Percentiles rank a stretch among this genome's conserved stretches.
Evolutionary conservation across 2,113 vertebrate genomes (phyloP).

Genomic region (Oreochromis niloticus): DNA sequence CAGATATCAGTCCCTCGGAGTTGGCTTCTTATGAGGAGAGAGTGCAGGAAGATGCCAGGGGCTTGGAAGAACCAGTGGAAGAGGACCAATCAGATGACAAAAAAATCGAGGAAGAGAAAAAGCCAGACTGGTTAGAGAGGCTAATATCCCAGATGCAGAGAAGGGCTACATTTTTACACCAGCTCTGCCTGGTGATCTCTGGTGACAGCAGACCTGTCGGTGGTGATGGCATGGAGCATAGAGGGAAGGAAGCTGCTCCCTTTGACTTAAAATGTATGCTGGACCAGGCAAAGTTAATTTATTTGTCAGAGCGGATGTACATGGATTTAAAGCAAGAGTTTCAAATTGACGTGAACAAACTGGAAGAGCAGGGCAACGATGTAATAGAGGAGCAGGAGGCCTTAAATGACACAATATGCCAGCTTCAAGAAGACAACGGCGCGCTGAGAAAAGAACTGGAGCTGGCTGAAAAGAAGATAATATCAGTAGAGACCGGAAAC

Average conservation of each 20-base stretch:
- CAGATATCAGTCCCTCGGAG: conserved; percentile 56
- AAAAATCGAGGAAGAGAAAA: conserved; percentile 53
- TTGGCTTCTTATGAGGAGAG: conserved; percentile 48
- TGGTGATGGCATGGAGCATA: conserved; percentile 10
- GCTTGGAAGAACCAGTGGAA: neutral
- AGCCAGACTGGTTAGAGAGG: conserved; percentile 66
- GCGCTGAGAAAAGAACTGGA: conserved; percentile 73
- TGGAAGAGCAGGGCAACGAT: conserved; percentile 68
- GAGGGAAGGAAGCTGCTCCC: neutral
- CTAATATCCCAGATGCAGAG: conserved; percentile 77
- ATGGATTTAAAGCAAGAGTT: conserved; percentile 75
- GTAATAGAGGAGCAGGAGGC: conserved; percentile 74
- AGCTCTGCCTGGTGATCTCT: conserved; percentile 72
- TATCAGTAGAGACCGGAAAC: conserved; percentile 61
- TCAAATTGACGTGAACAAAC: conserved; percentile 60
- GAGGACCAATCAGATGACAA: neutral
- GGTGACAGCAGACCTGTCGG: conserved; percentile 23
- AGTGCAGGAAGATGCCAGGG: conserved; percentile 19
- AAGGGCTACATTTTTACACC: conserved; percentile 72
- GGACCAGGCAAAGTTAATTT: conserved; percentile 82
- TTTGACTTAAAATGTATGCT: conserved; percentile 74
- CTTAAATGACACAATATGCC: conserved; percentile 67
- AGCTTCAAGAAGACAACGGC: conserved; percentile 75
- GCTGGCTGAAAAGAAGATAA: conserved; percentile 68
- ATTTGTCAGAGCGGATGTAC: conserved; percentile 74